Evolutionary conservation across 2,888 invertebrate species (phyloP).

Genomic region (Macrophya annulata): DNA sequence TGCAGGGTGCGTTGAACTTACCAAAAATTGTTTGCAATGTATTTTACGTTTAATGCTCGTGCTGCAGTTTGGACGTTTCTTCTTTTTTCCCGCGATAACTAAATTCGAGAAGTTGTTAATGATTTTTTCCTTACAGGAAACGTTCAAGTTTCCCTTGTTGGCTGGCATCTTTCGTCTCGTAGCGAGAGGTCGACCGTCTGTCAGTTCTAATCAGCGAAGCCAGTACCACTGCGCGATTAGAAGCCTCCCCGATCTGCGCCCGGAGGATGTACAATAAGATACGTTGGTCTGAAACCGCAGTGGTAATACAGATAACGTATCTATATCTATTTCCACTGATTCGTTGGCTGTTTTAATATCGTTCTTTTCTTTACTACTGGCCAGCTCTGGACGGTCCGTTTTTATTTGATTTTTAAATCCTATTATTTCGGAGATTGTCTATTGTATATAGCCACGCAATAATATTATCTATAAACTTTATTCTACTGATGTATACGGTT

Average conservation of each 20-base stretch:
- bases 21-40: constrained; percentile 75
- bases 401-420: background rate
- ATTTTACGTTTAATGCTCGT: constrained; percentile 73
- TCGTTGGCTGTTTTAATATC: background rate
- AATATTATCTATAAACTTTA: background rate
- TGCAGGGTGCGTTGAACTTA: constrained; percentile 66
- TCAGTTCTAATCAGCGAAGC: constrained; percentile 60
- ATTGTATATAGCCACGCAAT: background rate
- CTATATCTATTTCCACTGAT: background rate
- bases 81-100: constrained; percentile 71
- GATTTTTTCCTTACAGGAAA: constrained; percentile 72
- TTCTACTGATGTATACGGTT: background rate
- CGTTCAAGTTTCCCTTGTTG: constrained; percentile 73
- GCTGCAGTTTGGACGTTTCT: constrained; percentile 65
- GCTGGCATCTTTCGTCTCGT: constrained; percentile 72
- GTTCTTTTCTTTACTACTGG: background rate
- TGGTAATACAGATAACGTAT: constrained; percentile 23
- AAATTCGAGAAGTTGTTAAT: constrained; percentile 67
- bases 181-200: background rate
- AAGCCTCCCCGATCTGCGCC: constrained; percentile 60
- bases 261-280: constrained; percentile 35
- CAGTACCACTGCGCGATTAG: constrained; percentile 64
- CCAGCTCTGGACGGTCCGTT: background rate
- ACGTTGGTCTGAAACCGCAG: constrained; percentile 32
- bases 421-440: background rate